These are phyloP conservation scores for Syngnathus floridae DNA, from an alignment of 2,113 vertebrate species.

Conservation along the genomic window DNA sequence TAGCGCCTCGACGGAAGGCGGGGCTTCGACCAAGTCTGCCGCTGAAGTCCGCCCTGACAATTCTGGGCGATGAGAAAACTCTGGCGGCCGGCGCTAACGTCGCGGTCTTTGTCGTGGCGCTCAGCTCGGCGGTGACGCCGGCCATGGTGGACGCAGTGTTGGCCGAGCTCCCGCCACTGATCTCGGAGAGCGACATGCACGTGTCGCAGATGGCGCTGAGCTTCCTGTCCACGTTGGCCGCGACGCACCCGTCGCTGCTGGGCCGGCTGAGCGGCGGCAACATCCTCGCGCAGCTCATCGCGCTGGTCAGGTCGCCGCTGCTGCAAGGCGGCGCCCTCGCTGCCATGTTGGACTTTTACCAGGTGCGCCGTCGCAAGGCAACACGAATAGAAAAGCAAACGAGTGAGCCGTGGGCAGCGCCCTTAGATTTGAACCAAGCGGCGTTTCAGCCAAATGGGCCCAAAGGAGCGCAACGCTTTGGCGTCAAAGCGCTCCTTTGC, in stretches of 20 bases:
- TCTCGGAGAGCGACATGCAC: slow-evolving; percentile 98
- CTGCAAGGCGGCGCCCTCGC: slow-evolving; percentile 94
- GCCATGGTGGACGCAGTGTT: slow-evolving; percentile 97
- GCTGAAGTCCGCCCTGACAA: too few species aligned
- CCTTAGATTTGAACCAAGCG: too few species aligned
- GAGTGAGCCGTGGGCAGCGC: too few species aligned
- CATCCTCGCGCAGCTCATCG: slow-evolving; percentile 92
- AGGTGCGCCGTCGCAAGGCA: slow-evolving; percentile 45
- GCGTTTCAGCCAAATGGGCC: too few species aligned
- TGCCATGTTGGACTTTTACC: slow-evolving; percentile 98
- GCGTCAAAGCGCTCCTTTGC: too few species aligned
- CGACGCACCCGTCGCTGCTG: slow-evolving; percentile 92
- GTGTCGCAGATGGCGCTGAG: slow-evolving; percentile 98
- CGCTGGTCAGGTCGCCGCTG: slow-evolving; percentile 88
- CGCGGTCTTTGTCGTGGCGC: neutral
- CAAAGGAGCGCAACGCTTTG: too few species aligned
- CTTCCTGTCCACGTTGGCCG: slow-evolving; percentile 93
- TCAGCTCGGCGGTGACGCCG: slow-evolving; percentile 75
- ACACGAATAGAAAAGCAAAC: too few species aligned
- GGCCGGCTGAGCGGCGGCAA: slow-evolving; percentile 87
- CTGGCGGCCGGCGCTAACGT: neutral
- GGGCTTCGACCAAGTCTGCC: too few species aligned
- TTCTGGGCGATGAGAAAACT: too few species aligned
- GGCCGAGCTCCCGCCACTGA: slow-evolving; percentile 93
- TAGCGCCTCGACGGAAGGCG: slow-evolving; percentile 27